These are phyloP conservation scores for Lasioglossum malachurum DNA, from an alignment of 2,888 invertebrate species.

Conservation along the genomic window DNA sequence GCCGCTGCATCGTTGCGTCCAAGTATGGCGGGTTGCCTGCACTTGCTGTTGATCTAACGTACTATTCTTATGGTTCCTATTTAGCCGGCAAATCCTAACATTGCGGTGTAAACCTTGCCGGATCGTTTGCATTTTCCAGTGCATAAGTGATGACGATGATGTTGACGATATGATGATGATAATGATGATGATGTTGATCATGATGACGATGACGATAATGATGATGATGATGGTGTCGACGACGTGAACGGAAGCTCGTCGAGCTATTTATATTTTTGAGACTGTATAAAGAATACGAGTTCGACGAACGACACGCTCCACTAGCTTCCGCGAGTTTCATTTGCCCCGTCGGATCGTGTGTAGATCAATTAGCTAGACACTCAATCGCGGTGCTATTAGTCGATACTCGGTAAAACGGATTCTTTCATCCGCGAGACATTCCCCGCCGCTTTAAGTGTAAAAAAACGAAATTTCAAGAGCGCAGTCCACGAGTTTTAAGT, in stretches of 20 bases:
- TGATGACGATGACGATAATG: not conserved
- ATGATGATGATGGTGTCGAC: constrained; percentile 29
- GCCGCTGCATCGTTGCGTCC: not conserved
- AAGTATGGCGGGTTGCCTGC: constrained; percentile 21
- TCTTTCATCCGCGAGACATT: constrained; percentile 36
- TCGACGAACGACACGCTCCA: constrained; percentile 25
- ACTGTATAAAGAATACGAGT: constrained; percentile 54
- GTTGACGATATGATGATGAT: constrained; percentile 19
- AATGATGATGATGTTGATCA: constrained; percentile 4
- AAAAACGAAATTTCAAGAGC: constrained; percentile 16
- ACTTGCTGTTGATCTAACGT: constrained; percentile 50
- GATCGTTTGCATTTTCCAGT: constrained; percentile 60
- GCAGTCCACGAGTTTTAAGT: constrained; percentile 50
- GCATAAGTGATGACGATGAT: constrained; percentile 16
- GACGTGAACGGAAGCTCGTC: constrained; percentile 39
- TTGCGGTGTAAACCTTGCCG: constrained; percentile 52
- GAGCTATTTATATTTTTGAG: constrained; percentile 65
- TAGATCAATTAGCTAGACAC: constrained; percentile 1
- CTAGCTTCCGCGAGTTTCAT: constrained; percentile 40
- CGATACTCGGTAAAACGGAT: constrained; percentile 23
- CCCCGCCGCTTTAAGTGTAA: constrained; percentile 13
- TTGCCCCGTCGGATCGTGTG: constrained; percentile 1
- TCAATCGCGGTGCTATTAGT: constrained; percentile 60
- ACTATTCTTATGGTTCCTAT: constrained; percentile 69
- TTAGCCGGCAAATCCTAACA: constrained; percentile 62